Conservation (phyloP, 1,140 invertebrate genomes). For the Tribolium madens region DNA sequence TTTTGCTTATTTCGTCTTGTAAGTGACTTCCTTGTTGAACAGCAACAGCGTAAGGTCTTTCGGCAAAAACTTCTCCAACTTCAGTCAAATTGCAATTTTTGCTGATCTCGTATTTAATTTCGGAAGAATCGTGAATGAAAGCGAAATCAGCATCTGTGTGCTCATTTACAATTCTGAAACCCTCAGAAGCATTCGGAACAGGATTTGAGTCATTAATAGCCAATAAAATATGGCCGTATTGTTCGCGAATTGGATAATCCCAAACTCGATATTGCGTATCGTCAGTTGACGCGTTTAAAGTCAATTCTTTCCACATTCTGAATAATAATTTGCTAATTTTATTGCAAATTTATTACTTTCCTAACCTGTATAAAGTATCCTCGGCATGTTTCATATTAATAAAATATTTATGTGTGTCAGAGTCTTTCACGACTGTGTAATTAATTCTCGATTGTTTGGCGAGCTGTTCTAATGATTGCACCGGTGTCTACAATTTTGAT, state of each 20-base stretch:
- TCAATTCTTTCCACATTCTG: slow-evolving; percentile 91
- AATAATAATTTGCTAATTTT: slow-evolving; percentile 42
- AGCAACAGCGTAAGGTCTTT: slow-evolving; percentile 89
- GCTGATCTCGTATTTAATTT: slow-evolving; percentile 87
- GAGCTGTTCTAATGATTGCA: slow-evolving; percentile 88
- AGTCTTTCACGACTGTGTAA: slow-evolving; percentile 89
- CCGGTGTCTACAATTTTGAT: slow-evolving; percentile 74
- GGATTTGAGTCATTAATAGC: slow-evolving; percentile 85
- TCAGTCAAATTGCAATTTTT: slow-evolving; percentile 87
- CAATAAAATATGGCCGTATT: slow-evolving; percentile 88
- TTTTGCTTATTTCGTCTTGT: slow-evolving; percentile 84
- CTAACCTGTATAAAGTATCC: slow-evolving; percentile 85
- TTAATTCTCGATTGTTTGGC: slow-evolving; percentile 89
- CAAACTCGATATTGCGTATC: slow-evolving; percentile 86
- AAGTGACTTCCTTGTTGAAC: slow-evolving; percentile 86
- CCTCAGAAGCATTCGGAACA: slow-evolving; percentile 75
- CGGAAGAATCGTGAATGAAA: slow-evolving; percentile 89
- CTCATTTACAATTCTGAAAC: slow-evolving; percentile 79
- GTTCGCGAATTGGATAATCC: slow-evolving; percentile 93
- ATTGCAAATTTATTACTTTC: background rate
- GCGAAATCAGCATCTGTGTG: slow-evolving; percentile 87
- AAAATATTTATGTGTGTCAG: slow-evolving; percentile 87
- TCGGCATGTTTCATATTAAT: slow-evolving; percentile 93
- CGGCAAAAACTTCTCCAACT: slow-evolving; percentile 89
- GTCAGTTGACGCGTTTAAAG: slow-evolving; percentile 81